Conservation (phyloP, 2,888 invertebrate species). For the Camptogramma bilineatum region DNA sequence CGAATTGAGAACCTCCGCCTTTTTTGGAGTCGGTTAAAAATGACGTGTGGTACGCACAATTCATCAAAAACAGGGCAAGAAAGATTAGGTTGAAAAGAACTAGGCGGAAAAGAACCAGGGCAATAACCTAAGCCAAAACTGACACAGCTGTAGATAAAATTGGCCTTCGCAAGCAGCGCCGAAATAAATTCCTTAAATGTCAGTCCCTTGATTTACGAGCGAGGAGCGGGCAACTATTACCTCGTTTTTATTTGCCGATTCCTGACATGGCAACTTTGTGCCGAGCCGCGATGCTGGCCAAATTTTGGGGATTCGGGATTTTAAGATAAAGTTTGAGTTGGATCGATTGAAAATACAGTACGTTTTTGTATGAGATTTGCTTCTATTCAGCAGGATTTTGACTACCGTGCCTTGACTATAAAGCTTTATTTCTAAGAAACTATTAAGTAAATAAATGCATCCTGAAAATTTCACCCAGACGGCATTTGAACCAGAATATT, state of each 20-base stretch:
- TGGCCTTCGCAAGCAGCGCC: slow-evolving; percentile 45
- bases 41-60: no score
- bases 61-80: no score
- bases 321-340: slow-evolving; percentile 35
- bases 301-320: slow-evolving; percentile 54
- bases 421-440: no score
- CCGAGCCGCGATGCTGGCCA: slow-evolving; percentile 53
- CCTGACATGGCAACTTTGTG: slow-evolving; percentile 67
- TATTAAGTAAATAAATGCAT: no score
- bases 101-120: background rate
- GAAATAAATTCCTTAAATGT: slow-evolving; percentile 80
- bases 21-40: no score
- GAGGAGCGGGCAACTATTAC: slow-evolving; percentile 75
- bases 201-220: slow-evolving; percentile 79
- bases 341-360: slow-evolving; percentile 32
- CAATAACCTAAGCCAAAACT: slow-evolving; percentile 20
- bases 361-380: no score
- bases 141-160: slow-evolving; percentile 35
- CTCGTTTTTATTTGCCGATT: slow-evolving; percentile 71
- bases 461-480: no score
- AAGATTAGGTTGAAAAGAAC: background rate
- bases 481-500: no score
- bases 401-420: no score
- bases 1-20: no score
- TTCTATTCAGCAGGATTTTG: no score